Conservation (phyloP, 2,113 vertebrate genomes). For the Furnarius figulus region DNA sequence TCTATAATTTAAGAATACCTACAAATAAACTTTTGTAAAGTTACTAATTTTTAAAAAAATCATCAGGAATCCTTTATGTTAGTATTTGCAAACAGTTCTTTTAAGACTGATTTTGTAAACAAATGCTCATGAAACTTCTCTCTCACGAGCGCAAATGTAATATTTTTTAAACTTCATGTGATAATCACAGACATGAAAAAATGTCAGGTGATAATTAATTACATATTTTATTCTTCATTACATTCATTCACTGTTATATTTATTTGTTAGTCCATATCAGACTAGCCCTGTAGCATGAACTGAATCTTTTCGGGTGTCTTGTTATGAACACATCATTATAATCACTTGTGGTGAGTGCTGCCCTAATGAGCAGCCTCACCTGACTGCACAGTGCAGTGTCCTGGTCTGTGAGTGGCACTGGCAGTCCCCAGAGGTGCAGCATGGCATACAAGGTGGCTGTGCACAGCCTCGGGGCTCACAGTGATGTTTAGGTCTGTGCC, state of each 20-base stretch:
- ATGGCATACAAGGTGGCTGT: not conserved
- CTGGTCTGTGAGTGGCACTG: not conserved
- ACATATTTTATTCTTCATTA: not conserved
- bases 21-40: not conserved
- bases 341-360: not conserved
- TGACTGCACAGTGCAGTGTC: not conserved
- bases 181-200: not conserved
- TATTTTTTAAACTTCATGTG: not conserved
- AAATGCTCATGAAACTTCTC: not conserved
- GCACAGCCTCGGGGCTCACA: not conserved
- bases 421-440: not conserved
- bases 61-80: not conserved
- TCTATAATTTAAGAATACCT: constrained; percentile 86
- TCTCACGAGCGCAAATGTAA: not conserved
- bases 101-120: not conserved
- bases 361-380: not conserved
- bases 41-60: not conserved
- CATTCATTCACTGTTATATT: not conserved
- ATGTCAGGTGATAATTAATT: not conserved
- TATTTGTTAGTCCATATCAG: not conserved
- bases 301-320: not conserved
- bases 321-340: not conserved
- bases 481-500: not conserved
- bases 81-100: not conserved
- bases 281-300: not conserved